Evolutionary conservation across 2,113 vertebrate species (phyloP).

Genomic region (Siniperca knerii): DNA sequence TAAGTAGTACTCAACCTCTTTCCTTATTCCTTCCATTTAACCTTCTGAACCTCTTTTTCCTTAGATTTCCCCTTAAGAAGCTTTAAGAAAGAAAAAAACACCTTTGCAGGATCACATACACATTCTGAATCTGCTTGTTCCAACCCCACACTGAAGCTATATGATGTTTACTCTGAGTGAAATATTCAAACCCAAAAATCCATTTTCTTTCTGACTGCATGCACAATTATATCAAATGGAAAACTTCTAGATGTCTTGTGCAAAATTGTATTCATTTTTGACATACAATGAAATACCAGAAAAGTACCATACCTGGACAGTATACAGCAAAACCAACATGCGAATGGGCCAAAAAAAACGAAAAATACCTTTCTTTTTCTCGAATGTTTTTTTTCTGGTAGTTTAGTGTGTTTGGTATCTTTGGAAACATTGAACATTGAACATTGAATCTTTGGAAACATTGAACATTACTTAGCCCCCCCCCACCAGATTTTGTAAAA

Average conservation of each 20-base stretch:
- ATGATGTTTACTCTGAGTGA: background rate
- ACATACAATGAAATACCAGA: background rate
- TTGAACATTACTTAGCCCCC: background rate
- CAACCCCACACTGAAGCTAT: background rate
- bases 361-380: no score
- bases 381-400: no score
- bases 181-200: background rate
- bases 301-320: background rate
- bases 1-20: background rate
- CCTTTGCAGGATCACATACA: background rate
- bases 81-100: background rate
- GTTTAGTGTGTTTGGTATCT: no score
- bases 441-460: background rate
- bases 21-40: constrained; percentile 1
- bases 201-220: background rate
- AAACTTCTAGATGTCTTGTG: background rate
- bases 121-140: no score
- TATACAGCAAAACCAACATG: background rate
- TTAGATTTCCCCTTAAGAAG: background rate
- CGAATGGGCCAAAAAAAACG: no score
- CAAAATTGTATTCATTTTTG: background rate
- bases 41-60: no score
- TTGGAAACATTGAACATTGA: background rate
- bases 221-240: background rate
- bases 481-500: no score